Conservation (phyloP, 2,888 invertebrate species). For the Scelioninae gen. 1 region DNA sequence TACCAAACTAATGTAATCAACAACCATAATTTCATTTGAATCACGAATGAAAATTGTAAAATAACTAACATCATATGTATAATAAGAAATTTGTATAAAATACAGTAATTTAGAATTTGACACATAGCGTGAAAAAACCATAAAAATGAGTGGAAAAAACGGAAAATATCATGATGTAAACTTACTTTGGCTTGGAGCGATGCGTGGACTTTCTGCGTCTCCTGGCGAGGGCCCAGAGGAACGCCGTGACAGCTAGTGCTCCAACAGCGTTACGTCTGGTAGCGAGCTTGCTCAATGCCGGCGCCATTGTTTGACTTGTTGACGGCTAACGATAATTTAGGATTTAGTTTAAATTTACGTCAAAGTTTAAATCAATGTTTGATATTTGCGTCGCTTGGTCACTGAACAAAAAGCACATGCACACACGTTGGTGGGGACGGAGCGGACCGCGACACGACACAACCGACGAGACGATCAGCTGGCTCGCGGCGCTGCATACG, state of each 20-base stretch:
- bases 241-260: conserved; percentile 86
- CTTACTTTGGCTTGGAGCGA: conserved; percentile 68
- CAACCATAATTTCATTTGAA: too few relatives aligned
- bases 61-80: too few relatives aligned
- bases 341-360: too few relatives aligned
- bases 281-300: conserved; percentile 90
- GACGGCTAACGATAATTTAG: too few relatives aligned
- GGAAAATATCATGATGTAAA: conserved; percentile 8
- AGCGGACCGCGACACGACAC: neutral
- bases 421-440: conserved; percentile 54
- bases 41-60: too few relatives aligned
- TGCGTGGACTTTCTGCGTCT: conserved; percentile 73
- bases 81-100: too few relatives aligned
- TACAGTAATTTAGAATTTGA: neutral
- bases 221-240: conserved; percentile 79
- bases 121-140: neutral
- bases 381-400: conserved; percentile 12
- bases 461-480: conserved; percentile 14
- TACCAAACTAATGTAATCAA: too few relatives aligned
- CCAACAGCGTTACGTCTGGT: conserved; percentile 88
- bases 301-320: conserved; percentile 90
- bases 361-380: too few relatives aligned
- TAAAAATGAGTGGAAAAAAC: neutral
- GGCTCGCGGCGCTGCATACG: conserved; percentile 18
- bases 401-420: conserved; percentile 58